A percentile compares a stretch with the other conserved stretches of the same genome.
These are phyloP conservation scores for Crotalus viridis DNA, from an alignment of 2,113 vertebrate genomes.

Conservation along the genomic window DNA sequence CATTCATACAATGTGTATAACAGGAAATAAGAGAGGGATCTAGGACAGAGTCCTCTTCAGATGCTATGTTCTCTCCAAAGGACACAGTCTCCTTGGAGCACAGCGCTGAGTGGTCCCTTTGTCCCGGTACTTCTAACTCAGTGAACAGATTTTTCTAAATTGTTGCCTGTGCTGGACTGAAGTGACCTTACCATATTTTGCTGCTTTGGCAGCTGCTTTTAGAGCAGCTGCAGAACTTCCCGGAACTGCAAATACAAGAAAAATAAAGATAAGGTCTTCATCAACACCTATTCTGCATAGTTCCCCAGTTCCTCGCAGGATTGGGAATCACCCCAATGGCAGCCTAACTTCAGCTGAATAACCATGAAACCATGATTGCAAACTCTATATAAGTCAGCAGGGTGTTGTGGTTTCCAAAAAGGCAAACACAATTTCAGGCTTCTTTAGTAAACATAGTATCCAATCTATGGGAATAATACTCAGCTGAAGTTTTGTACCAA, in stretches of 20 bases:
- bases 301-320: neutral
- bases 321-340: neutral
- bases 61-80: neutral
- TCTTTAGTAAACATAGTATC: neutral
- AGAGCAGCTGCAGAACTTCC: neutral
- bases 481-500: neutral
- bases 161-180: neutral
- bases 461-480: neutral
- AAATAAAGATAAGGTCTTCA: neutral
- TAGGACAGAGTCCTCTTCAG: neutral
- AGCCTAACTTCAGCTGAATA: neutral
- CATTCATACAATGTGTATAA: neutral
- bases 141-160: neutral
- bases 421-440: neutral
- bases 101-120: neutral
- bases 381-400: neutral
- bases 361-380: neutral
- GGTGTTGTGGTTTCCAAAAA: neutral
- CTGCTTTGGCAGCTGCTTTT: conserved; percentile 59
- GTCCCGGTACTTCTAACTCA: neutral
- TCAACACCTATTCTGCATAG: neutral
- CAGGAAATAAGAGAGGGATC: neutral
- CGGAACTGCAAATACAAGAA: conserved; percentile 32
- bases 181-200: conserved; percentile 49
- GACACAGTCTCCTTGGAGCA: neutral